Base-by-base conservation (phyloP, 2,888 invertebrate species). In the Apamea epomidion region DNA sequence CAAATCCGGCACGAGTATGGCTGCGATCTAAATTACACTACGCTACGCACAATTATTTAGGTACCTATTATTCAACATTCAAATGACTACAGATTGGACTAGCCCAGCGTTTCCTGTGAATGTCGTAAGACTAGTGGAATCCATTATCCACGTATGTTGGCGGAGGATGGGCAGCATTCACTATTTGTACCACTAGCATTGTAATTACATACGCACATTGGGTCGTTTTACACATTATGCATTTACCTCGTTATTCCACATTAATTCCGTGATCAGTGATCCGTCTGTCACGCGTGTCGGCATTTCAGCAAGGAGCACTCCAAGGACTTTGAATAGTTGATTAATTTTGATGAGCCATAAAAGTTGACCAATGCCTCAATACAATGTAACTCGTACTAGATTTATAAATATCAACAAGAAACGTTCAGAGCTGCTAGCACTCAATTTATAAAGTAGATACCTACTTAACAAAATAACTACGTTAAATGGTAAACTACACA, bases 111-210 rank as follows among this genome's bases (percentile, higher is more conserved):
- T 72, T 80, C 72, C 74, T 87, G 79, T 80, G 80, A 80, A 85
- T 88, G 76, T 85, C 72, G 76, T 81, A 85, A 89, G 81, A 77
- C 77, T 85, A 60, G 64, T 81, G 67, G 42, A 67, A 68, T 72
- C 54, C 64, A 87, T 87, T 87, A 83, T 76, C 62, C 14, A 37
- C n/a, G 6, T 25, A 18, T 51, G 62, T 67, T n/a, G 62, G n/a
- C 7, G 45, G 14, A 85, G 80, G 75, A 79, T 76, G 70, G 84
- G 72, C 62, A 42, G 69, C 69, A 62, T 76, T 75, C 62, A 73
- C 67, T 45, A 58, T 25, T 32, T 76, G 58, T 68, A 65, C 68
- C 29, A 65, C 37, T 51, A 68, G 42, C 64, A 73, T 78, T 86
- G 71, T 72, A 60, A 12, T 69, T 64, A 69, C 42, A 42, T 51